These are phyloP conservation scores for Chiloscyllium plagiosum DNA, from an alignment of 2,113 vertebrate species.

Conservation along the genomic window DNA sequence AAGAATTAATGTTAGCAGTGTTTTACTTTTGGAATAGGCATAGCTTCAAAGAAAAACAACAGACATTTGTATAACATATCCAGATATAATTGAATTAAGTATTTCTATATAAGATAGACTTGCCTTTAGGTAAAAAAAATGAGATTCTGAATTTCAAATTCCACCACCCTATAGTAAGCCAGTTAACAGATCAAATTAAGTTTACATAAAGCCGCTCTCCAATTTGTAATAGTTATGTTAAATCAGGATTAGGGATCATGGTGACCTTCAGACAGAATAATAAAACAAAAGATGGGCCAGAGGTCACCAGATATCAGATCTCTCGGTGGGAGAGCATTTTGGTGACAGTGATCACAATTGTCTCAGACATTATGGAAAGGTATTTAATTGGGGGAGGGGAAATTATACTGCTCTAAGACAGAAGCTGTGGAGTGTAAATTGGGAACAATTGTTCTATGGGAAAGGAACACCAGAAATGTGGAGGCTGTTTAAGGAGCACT, in stretches of 20 bases:
- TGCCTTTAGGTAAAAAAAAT: background rate
- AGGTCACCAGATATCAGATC: too few species aligned
- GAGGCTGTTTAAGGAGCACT: too few species aligned
- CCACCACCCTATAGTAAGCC: too few species aligned
- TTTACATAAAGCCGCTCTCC: background rate
- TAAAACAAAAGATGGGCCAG: too few species aligned
- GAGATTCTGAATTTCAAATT: background rate
- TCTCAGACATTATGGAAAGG: too few species aligned
- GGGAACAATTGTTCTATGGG: too few species aligned
- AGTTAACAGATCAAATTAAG: background rate
- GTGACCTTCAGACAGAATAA: background rate
- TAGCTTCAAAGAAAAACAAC: constrained; percentile 23
- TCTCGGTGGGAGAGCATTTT: too few species aligned
- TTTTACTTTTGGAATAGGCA: background rate
- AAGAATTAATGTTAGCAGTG: background rate
- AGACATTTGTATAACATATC: background rate
- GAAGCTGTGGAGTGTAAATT: too few species aligned
- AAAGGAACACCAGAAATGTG: too few species aligned
- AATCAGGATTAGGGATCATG: background rate
- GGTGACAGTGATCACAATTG: too few species aligned
- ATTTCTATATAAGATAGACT: background rate
- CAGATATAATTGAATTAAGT: background rate
- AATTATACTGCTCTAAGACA: too few species aligned
- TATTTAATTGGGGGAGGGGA: too few species aligned
- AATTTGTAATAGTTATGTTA: background rate